These are phyloP conservation scores for human DNA, from an alignment of 2,113 vertebrate species.

Conservation along the genomic window GRCh38 chr1:10595001-10595500, in stretches of 20 bases:
- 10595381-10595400: not conserved
- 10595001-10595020: not conserved
- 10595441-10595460: not conserved
- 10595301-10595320: no score
- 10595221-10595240: not conserved
- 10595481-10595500: slow-evolving; percentile 33
- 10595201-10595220: not conserved
- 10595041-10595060: not conserved
- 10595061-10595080: not conserved
- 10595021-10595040: not conserved
- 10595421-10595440: slow-evolving; percentile 35
- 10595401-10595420: slow-evolving; percentile 5
- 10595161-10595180: not conserved
- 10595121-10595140: not conserved
- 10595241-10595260: not conserved
- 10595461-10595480: not conserved
- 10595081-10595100: not conserved
- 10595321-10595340: fast-evolving
- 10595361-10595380: not conserved
- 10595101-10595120: not conserved
- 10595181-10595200: not conserved
- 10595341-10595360: not conserved
- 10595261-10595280: not conserved
- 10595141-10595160: not conserved
- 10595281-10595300: not conserved